Percentiles rank a stretch among this genome's conserved stretches.
Conservation (phyloP, 1,140 invertebrate species). For the Drosophila nigrodunni region DNA sequence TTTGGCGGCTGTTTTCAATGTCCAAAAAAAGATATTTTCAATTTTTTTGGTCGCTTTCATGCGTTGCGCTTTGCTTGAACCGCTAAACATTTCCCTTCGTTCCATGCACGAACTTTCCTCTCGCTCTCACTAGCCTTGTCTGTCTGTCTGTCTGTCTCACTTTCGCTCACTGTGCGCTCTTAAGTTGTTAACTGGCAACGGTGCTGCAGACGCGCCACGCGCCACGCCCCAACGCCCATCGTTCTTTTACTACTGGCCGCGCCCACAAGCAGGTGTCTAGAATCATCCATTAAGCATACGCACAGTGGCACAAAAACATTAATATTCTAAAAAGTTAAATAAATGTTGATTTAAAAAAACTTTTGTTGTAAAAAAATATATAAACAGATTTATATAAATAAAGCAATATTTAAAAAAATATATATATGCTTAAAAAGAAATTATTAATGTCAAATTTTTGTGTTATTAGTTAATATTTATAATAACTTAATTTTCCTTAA, state of each 20-base stretch:
- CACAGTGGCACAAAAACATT: conserved; percentile 12
- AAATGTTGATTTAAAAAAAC: no score
- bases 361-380: no score
- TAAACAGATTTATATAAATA: no score
- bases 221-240: neutral
- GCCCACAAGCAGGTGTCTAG: neutral
- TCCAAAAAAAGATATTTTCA: neutral
- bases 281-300: conserved; percentile 2
- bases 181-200: neutral
- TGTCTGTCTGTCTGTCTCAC: neutral
- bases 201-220: conserved; percentile 3
- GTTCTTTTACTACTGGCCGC: neutral
- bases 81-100: conserved; percentile 8
- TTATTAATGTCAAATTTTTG: no score
- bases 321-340: no score
- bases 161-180: neutral
- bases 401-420: no score
- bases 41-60: conserved; percentile 9
- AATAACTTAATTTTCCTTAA: no score
- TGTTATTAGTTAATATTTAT: no score
- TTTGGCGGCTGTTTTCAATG: conserved; percentile 25
- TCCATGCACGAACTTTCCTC: conserved; percentile 17
- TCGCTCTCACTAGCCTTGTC: neutral
- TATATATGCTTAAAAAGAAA: no score
- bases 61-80: conserved; percentile 33